Evolutionary conservation across 1,140 invertebrate species (phyloP).

Genomic region (Eupristina koningsbergeri): DNA sequence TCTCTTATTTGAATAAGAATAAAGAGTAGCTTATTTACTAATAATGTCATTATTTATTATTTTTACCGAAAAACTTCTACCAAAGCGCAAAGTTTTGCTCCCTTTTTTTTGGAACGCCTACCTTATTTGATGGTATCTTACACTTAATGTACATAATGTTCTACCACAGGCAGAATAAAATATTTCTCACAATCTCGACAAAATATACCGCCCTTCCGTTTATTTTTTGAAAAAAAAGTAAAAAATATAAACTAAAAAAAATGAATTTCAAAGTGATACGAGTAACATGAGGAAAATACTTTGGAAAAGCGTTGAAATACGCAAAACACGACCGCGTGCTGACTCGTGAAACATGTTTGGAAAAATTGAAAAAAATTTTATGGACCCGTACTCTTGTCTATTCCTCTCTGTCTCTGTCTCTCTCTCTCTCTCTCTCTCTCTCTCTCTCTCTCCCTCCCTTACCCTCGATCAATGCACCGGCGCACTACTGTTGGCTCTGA

Average conservation of each 20-base stretch:
- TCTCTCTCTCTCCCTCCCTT: constrained; percentile 7
- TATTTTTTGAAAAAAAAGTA: neutral
- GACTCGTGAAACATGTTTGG: neutral
- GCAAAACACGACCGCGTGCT: neutral
- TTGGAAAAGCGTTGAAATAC: neutral
- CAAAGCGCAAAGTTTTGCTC: neutral
- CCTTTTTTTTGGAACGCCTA: neutral
- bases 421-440: neutral
- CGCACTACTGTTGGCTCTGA: neutral
- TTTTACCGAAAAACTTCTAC: too few species aligned
- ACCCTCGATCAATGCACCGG: constrained; percentile 44
- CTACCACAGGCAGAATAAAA: neutral
- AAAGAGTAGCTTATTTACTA: too few species aligned
- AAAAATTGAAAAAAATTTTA: constrained; percentile 34
- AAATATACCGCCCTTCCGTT: neutral
- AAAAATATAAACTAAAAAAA: neutral
- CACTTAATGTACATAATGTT: neutral
- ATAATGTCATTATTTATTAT: too few species aligned
- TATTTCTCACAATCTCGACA: neutral
- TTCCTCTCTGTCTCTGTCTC: neutral
- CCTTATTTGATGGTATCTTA: constrained; percentile 8
- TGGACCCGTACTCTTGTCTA: constrained; percentile 4
- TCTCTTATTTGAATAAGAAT: too few species aligned
- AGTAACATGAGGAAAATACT: neutral
- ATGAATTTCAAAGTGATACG: too few species aligned